Conservation (phyloP, 35 echinoderm and acorn worm species). For the Ophioderma brevispina region DNA sequence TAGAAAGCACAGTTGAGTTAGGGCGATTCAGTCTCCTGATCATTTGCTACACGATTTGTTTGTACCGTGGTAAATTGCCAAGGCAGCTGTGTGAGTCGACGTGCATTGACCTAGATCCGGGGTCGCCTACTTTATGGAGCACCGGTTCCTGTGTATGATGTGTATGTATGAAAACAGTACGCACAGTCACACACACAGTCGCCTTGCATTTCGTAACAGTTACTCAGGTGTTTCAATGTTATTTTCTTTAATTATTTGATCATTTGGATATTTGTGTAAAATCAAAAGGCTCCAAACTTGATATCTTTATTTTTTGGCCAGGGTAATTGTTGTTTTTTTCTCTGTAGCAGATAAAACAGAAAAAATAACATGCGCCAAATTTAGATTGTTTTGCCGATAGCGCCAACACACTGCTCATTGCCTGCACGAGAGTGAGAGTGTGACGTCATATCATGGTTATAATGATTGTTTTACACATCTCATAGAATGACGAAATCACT, state of each 20-base stretch:
- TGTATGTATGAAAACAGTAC: too few species aligned
- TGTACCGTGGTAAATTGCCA: background rate
- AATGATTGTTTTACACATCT: slow-evolving; percentile 14
- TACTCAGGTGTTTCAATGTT: too few species aligned
- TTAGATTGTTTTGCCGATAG: background rate
- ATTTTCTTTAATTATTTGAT: too few species aligned
- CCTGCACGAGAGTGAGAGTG: background rate
- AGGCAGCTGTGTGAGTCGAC: background rate
- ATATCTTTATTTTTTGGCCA: too few species aligned
- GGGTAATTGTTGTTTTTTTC: background rate
- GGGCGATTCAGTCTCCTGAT: too few species aligned
- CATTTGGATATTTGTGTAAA: too few species aligned
- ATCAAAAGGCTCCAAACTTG: too few species aligned
- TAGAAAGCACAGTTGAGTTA: too few species aligned
- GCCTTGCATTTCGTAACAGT: too few species aligned
- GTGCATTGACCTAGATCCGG: background rate
- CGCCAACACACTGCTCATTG: background rate
- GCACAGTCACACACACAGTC: too few species aligned
- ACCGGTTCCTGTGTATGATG: background rate
- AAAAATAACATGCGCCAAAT: background rate
- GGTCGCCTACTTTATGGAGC: background rate
- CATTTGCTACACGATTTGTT: too few species aligned
- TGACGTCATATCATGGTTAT: background rate
- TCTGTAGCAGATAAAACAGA: background rate
- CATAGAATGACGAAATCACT: background rate